Evolutionary conservation across 2,888 invertebrate genomes (phyloP).

Genomic region (Spodoptera littoralis): DNA sequence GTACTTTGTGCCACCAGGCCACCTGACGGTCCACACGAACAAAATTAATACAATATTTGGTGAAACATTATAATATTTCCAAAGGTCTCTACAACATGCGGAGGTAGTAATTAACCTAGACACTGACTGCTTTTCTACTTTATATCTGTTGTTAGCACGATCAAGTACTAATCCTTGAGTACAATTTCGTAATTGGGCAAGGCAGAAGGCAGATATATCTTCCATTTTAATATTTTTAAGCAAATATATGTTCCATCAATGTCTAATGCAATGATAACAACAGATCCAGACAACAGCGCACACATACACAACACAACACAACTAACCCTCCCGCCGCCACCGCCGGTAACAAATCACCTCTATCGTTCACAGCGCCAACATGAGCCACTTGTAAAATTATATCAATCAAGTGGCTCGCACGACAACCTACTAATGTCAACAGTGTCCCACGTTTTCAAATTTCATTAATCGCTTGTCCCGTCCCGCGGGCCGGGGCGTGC

Average conservation of each 20-base stretch:
- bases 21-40: neutral
- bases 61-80: neutral
- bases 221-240: too few relatives aligned
- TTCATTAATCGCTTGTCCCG: constrained; percentile 58
- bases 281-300: neutral
- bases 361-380: constrained; percentile 44
- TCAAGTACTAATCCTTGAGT: too few relatives aligned
- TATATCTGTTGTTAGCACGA: too few relatives aligned
- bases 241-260: constrained; percentile 8
- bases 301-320: constrained; percentile 4
- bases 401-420: constrained; percentile 53
- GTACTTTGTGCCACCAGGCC: neutral
- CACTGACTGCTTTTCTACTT: too few relatives aligned
- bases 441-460: constrained; percentile 56
- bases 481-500: constrained; percentile 39
- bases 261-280: constrained; percentile 7
- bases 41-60: neutral
- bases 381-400: constrained; percentile 50
- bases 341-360: constrained; percentile 43
- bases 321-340: constrained; percentile 13
- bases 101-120: too few relatives aligned
- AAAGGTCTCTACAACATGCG: neutral
- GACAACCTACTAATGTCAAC: constrained; percentile 60
- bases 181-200: too few relatives aligned
- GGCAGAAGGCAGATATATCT: too few relatives aligned